Evolutionary conservation across 2,888 invertebrate genomes (phyloP), one percentile per base, ranked within the genome.

Genomic region (Brenthis ino): DNA sequence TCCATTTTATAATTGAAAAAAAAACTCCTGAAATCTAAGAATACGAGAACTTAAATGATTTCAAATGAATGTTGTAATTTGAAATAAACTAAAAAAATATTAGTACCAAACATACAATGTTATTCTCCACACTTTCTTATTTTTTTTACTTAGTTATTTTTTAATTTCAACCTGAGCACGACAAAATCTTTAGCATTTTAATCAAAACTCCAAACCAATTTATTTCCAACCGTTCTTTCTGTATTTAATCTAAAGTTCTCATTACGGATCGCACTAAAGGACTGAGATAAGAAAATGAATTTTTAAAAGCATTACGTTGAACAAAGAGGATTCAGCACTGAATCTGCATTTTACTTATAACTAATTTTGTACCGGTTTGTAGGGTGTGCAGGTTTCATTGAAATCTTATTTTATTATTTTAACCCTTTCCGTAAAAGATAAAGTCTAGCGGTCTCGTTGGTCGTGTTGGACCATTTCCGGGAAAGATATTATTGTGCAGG

Each of bases 341-440:
- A 80, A 80, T 82, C 78, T 81, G 78, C 81, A 82, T 80, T 81
- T 77, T 74, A 76, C 74, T 77, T 75, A 75, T 77, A 78, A 77
- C 78, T 77, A 78, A 76, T 71, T 75, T 77, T 77, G 76, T 72
- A 72, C 57, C 56, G 57, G 47, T 64, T 57, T 55, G 56, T 65
- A 72, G 58, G 61, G 65, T 68, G 69, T 58, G 63, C 28, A 65
- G 43, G 16, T 57, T 68, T 58, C 14, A 14, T 20, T 14, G 3
- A 37, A 6, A 43, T 14, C 51, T 33, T 43, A 8, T 6, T 63
- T 50, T 33, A 5, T 12, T 60, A 50, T 48, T 50, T 28, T 28
- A 50, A 48, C 8, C 8, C 37, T 43, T 11, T 43, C 2, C 2
- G 0, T 8, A 11, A 43, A 43, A 43, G 11, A 43, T 43, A 2